A percentile compares a stretch with the other conserved stretches of the same genome.
Conservation (phyloP, 2,797 vertebrate genomes). For the Cynopterus sphinx region DNA sequence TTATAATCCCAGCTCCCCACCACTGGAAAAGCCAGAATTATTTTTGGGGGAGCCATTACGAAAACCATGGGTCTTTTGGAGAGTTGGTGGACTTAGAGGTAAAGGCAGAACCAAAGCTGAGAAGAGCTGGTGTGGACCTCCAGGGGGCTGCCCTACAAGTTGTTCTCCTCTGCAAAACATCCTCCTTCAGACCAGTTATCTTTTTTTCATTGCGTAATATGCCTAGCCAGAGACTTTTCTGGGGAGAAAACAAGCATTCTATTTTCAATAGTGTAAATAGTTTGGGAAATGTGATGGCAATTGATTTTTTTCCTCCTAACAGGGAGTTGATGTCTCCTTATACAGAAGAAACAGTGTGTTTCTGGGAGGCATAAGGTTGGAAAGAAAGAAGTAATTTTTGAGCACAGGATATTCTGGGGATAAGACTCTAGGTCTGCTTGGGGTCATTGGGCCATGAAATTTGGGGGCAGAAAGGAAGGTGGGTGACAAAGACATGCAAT, state of each 20-base stretch:
- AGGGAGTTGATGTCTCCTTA: not conserved
- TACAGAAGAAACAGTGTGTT: not conserved
- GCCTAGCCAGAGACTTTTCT: not conserved
- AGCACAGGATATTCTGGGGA: not conserved
- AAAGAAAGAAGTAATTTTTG: constrained; percentile 13
- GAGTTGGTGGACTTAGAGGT: not conserved
- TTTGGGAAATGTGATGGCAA: not conserved
- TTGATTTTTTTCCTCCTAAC: not conserved
- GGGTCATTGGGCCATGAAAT: not conserved
- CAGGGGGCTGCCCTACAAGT: not conserved
- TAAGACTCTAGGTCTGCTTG: not conserved
- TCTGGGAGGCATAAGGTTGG: not conserved
- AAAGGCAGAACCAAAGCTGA: not conserved
- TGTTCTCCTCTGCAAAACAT: not conserved
- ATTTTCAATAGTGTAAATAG: not conserved
- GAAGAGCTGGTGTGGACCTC: not conserved
- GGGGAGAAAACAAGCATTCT: not conserved
- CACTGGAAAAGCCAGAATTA: not conserved
- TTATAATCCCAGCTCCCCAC: not conserved
- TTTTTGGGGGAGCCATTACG: not conserved
- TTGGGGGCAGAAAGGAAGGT: not conserved
- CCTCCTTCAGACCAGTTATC: not conserved
- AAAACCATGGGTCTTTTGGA: not conserved
- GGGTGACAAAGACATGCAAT: not conserved
- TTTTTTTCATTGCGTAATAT: not conserved